Evolutionary conservation across 1,140 invertebrate species (phyloP).

Genomic region (Achatina immaculata): DNA sequence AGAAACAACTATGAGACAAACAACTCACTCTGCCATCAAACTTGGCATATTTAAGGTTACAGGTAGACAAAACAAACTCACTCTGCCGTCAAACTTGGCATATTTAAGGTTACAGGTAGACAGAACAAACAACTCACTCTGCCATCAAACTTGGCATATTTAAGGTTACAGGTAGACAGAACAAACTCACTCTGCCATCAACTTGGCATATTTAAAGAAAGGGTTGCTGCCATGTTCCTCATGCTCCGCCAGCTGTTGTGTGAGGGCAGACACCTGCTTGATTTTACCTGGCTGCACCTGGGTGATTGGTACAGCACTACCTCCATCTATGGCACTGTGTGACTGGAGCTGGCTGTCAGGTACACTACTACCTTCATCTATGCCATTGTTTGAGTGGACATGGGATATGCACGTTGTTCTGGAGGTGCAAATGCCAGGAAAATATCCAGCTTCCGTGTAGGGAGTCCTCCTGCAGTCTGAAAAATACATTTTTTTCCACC

Average conservation of each 20-base stretch:
- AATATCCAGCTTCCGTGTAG: conserved; percentile 81
- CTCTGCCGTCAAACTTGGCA: conserved; percentile 88
- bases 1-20: no score
- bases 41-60: conserved; percentile 63
- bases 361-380: background rate
- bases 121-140: conserved; percentile 77
- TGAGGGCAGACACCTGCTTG: conserved; percentile 73
- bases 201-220: conserved; percentile 82
- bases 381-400: no score
- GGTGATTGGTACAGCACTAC: no score
- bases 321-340: background rate
- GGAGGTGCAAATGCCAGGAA: conserved; percentile 88
- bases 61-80: conserved; percentile 58
- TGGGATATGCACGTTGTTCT: conserved; percentile 85
- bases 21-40: conserved; percentile 69
- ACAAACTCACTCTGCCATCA: conserved; percentile 39
- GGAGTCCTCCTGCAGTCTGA: conserved; percentile 80
- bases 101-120: no score
- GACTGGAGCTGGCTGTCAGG: no score
- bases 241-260: conserved; percentile 80
- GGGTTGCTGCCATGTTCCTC: conserved; percentile 70
- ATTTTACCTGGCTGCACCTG: background rate
- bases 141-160: conserved; percentile 76
- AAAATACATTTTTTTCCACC: no score
- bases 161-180: conserved; percentile 80